Base-by-base conservation (phyloP, 2,797 vertebrate genomes). In the Crocidura indochinensis region DNA sequence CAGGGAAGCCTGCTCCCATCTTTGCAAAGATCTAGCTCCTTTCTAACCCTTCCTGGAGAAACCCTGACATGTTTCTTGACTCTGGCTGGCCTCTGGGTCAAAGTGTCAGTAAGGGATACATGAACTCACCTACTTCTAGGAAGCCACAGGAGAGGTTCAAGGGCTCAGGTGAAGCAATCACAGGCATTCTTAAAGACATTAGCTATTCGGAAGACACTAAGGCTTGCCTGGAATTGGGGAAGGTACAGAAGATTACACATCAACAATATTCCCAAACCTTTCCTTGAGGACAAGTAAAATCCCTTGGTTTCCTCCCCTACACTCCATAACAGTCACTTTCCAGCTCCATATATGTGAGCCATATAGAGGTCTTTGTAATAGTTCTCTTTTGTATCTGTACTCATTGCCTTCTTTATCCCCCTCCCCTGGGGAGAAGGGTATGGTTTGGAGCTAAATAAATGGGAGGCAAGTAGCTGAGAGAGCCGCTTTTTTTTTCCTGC, bases 241-340 rank as follows among this genome's bases (percentile, higher is more conserved):
- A 76, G 65, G 60, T 8, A 26, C 86, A 15, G 14, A 88, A 7
- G 87, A 60, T 69, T 53, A 38, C 26, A 11, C 3, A 1, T 67
- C 56, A 76, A 31, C 26, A 81, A 87, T 83, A 80, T 78, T 81
- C 83, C 79, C 44, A 84, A 11, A 71, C 20, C 51, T 94, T 75
- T 75, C 80, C 31, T 8, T 26, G n/a, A 83, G 47, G n/a, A 24
- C 69, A 86, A 85, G 60, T 49, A 38, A 38, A 27, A 20, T 11
- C 27, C 26, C 11, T 11, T 88, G 38, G 38, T 38, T 38, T 38
- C 38, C 38, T 38, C 38, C 38, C 19, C 15, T 4, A 3, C n/a
- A 2, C 56, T 73, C 31, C 62, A 46, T 2, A 0, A 49, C 62
- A 38, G 53, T 27, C 51, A 47, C 69, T 77, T 72, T 38, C 38